Percentiles rank a stretch among this genome's conserved stretches.
Conservation (phyloP, 2,797 vertebrate species). For the Tinamus major region DNA sequence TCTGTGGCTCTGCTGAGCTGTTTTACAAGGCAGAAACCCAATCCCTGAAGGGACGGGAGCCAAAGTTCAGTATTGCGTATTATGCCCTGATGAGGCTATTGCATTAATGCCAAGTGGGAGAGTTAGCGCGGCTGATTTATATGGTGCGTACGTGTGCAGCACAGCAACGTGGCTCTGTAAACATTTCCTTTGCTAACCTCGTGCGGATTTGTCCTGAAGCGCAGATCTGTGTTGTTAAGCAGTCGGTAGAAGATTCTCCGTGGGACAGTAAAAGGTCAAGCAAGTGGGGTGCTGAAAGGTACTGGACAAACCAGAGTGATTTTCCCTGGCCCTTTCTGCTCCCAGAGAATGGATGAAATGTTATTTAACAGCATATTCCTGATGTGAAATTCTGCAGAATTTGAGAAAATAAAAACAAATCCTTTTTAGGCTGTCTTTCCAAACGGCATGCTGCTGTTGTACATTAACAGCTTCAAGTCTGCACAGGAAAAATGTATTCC, state of each 20-base stretch:
- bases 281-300: background rate
- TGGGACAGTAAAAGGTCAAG: background rate
- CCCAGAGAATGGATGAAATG: background rate
- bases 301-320: background rate
- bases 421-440: background rate
- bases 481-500: background rate
- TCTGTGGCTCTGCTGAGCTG: background rate
- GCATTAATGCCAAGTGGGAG: background rate
- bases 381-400: background rate
- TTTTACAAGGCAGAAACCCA: background rate
- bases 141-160: background rate
- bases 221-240: background rate
- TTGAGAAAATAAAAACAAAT: background rate
- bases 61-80: background rate
- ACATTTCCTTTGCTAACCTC: background rate
- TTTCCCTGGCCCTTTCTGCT: background rate
- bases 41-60: background rate
- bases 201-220: background rate
- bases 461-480: background rate
- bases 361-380: background rate
- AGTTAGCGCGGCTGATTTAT: background rate
- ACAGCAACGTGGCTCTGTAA: background rate
- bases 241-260: background rate
- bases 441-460: accelerated
- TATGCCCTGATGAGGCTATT: background rate